Evolutionary conservation across 1,140 invertebrate genomes (phyloP), one percentile per base, ranked within the genome.

Genomic region (Pygmarrhopalites habei): DNA sequence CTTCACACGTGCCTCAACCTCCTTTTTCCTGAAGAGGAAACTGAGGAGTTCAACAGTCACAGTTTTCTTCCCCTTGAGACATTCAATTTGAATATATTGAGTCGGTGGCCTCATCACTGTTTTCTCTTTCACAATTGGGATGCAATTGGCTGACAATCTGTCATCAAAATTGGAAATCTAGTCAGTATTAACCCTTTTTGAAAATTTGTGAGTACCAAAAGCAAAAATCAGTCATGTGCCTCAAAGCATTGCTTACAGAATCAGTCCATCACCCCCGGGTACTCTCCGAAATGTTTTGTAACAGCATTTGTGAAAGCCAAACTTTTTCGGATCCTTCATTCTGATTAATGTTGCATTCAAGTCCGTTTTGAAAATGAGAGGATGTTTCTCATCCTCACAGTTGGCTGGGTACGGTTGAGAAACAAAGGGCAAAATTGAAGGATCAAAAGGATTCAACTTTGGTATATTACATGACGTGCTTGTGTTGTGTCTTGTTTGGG

Each of bases 401-500:
- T 57, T 30, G 30, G 58, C 61, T 25, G 61, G 58, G 21, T 46
- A 44, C 4, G 25, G 39, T 57, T 7, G 3, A 10, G 3, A 5
- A 21, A 28, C 17, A 21, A 7, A 55, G 7, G 26, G 12, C 15
- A 7, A 26, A 29, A 55, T 32, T 21, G 14, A 28, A 5, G 14
- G 14, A 29, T 55, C 51, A 23, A 55, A 32, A 5, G 51, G 17
- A 39, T 28, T 35, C 25, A 58, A 12, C 59, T 76, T 77, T 10
- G 75, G 74, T 56, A 73, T 74, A 23, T 49, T 7, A 19, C 46
- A 49, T 7, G 12, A 7, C 21, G 21, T 49, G 23, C 21, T 21
- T 32, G 75, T 76, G 52, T 75, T n/a, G n/a, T n/a, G n/a, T n/a
- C n/a, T n/a, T n/a, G n/a, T n/a, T n/a, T n/a, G n/a, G n/a, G n/a